Evolutionary conservation across 2,797 vertebrate species (phyloP), one percentile per base, ranked within the genome.

Genomic region (Pogonophryne albipinna): DNA sequence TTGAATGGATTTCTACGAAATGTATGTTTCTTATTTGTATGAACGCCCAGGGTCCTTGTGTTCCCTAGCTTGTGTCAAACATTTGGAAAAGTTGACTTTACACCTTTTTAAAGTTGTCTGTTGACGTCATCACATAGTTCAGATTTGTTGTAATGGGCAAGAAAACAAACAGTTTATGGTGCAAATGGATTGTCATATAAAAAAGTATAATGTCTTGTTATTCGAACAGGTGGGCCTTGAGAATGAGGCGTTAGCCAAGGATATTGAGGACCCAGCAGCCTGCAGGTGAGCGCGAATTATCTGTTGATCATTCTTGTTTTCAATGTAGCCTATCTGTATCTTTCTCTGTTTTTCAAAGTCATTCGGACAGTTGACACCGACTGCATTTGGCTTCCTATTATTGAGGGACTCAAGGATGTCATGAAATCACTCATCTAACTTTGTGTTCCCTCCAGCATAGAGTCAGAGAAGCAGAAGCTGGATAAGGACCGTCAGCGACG

Each of bases 251-350:
- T 72, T 88, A 71, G 87, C 92, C 55, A 88, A 93, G 76, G 97
- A 99, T 86, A 98, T 99, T 71, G 94, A 94, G n/a, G 96, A 97
- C 85, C 94, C 96, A 38, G 86, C 89, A 72, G 95, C 96, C 7
- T 95, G 93, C 89, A 98, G 95, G 98, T 97, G 90, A 94, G 69
- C 52, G 9, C 23, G 19, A 65, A 53, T 44, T 6, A 71, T 10
- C 5, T 17, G 1, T 45, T 72, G 5, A 53, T 19, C 4, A 47
- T 17, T 23, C 46, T n/a, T 63, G 4, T 46, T 15, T 14, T 58
- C 10, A 45, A 13, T 27, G 10, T n/a, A 23, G 23, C 23, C 23
- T 23, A 13, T 38, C 20, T 52, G 10, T 41, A 13, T 1, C 46
- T 11, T 45, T 47, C 12, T 58, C 38, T 42, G 8, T 58, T 55